Evolutionary conservation across 2,797 vertebrate genomes (phyloP).

Genomic region (Pipistrellus nathusii): DNA sequence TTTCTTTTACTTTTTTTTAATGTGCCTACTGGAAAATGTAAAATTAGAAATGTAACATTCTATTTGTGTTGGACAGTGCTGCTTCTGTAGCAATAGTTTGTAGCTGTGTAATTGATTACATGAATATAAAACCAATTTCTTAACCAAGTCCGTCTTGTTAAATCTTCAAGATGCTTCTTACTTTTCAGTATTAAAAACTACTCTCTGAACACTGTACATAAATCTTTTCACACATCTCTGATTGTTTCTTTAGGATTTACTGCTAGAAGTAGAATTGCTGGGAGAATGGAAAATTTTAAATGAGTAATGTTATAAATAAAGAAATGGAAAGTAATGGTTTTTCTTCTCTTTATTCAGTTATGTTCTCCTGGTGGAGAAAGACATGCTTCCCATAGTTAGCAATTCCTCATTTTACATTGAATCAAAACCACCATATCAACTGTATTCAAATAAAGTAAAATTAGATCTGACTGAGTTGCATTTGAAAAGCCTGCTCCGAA

Average conservation of each 20-base stretch:
- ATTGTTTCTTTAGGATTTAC: slow-evolving; percentile 20
- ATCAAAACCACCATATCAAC: slow-evolving; percentile 19
- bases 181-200: slow-evolving; percentile 40
- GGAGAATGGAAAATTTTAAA: slow-evolving; percentile 34
- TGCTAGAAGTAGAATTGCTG: slow-evolving; percentile 1
- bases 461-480: background rate
- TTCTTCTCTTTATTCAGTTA: slow-evolving; percentile 13
- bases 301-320: slow-evolving; percentile 15
- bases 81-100: background rate
- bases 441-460: slow-evolving; percentile 41
- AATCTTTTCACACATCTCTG: background rate
- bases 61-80: background rate
- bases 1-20: slow-evolving; percentile 24
- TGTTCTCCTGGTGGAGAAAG: slow-evolving; percentile 6
- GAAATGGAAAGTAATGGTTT: slow-evolving; percentile 14
- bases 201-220: background rate
- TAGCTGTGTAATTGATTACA: background rate
- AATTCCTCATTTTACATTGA: background rate
- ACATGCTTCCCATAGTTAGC: background rate
- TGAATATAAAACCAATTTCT: slow-evolving; percentile 17
- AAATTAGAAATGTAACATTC: background rate
- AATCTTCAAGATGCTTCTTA: slow-evolving; percentile 15
- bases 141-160: background rate
- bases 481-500: slow-evolving; percentile 22
- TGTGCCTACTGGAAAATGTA: background rate